phyloP scores from a whole-genome alignment of 23 tunicate species.

The Trididemnum miniatum region DNA sequence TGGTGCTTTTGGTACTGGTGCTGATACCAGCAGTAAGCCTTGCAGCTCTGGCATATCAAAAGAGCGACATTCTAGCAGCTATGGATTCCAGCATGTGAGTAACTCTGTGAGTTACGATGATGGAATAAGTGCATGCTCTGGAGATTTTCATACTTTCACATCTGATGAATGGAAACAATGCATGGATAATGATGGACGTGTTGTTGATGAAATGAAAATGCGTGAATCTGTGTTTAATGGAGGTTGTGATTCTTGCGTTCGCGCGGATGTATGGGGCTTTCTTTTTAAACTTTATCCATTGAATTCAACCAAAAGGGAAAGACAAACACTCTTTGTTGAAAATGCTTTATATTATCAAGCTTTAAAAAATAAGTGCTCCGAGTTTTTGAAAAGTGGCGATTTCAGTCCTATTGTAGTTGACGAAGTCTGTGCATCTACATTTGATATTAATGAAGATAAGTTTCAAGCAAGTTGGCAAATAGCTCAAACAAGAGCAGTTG shows the following conservation, averaged over 20 bases:
- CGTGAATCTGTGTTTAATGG: constrained; percentile 50
- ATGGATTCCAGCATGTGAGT: background rate
- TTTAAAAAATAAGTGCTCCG: constrained; percentile 36
- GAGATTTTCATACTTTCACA: constrained; percentile 18
- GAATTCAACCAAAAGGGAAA: constrained; percentile 41
- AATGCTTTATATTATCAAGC: constrained; percentile 62
- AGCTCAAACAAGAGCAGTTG: too few species aligned
- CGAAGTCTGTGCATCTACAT: background rate
- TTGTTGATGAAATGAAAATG: constrained; percentile 40
- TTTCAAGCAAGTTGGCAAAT: constrained; percentile 21
- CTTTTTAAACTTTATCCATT: constrained; percentile 58
- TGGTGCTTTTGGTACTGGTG: background rate
- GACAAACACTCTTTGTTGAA: constrained; percentile 18
- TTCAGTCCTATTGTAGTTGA: background rate
- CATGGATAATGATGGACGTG: constrained; percentile 54
- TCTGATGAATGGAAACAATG: background rate
- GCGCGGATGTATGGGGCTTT: constrained; percentile 50
- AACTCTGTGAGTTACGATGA: constrained; percentile 15
- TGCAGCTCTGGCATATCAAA: background rate
- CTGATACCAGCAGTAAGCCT: background rate
- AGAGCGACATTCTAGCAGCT: too few species aligned
- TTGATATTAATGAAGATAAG: background rate
- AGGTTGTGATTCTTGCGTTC: constrained; percentile 34
- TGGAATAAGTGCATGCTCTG: background rate
- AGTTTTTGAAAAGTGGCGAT: background rate